Evolutionary conservation across 1,140 invertebrate species (phyloP).

Genomic region (Agrilus planipennis): DNA sequence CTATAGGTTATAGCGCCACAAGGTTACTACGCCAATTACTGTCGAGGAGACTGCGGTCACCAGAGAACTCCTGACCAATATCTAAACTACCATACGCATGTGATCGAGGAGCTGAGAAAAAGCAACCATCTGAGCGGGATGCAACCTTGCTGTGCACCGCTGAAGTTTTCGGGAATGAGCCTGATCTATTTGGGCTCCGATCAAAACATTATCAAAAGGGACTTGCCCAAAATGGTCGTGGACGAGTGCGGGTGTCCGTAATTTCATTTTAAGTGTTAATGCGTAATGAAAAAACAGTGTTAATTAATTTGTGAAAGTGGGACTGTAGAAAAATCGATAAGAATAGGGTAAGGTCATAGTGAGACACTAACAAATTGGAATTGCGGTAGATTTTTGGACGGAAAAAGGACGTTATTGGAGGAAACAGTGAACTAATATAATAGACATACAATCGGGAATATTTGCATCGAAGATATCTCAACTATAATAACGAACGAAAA

Average conservation of each 20-base stretch:
- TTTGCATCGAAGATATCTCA: no score
- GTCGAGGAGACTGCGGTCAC: conserved; percentile 72
- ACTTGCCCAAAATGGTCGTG: conserved; percentile 92
- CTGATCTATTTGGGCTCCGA: conserved; percentile 87
- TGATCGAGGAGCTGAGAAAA: conserved; percentile 78
- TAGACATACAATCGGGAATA: no score
- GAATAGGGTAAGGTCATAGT: no score
- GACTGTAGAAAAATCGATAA: no score
- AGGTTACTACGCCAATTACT: conserved; percentile 86
- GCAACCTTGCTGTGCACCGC: conserved; percentile 85
- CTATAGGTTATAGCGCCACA: conserved; percentile 82
- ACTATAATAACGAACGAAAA: no score
- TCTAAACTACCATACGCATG: conserved; percentile 77
- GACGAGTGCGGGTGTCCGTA: conserved; percentile 92
- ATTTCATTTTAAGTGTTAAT: no score
- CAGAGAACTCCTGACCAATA: conserved; percentile 71
- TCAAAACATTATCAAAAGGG: conserved; percentile 83
- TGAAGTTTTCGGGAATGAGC: conserved; percentile 84
- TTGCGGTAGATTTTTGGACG: no score
- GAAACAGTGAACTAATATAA: no score
- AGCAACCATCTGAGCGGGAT: conserved; percentile 61
- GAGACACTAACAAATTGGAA: no score
- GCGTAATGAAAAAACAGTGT: no score
- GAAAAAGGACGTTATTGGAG: no score
- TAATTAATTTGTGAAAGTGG: no score